Base-by-base conservation (phyloP, 2,113 vertebrate species). In the Oncorhynchus clarkii region DNA sequence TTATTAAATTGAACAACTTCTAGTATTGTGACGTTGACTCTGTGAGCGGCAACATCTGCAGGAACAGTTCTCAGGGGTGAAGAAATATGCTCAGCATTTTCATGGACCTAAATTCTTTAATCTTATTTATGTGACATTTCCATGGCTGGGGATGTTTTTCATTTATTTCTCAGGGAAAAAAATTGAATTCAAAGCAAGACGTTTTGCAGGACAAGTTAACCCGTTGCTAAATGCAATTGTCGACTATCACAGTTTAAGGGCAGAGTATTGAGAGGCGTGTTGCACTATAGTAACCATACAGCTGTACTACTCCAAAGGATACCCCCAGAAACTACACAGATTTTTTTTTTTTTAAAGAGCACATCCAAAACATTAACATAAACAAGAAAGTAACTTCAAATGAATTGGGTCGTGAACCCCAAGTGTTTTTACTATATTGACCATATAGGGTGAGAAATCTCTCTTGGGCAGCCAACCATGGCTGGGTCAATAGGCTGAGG, bases 381-480 rank as follows among this genome's bases (percentile, higher is more conserved):
- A 87, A 80, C 89, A 91, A 86, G 84, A 84, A 83, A 77, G 77
- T 85, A 90, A 69, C 75, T 67, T 87, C 81, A 82, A 89, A 82
- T 89, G 72, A 90, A 90, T 88, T 91, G 87, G 85, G 86, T 86
- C 88, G 59, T 65, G 51, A 91, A 86, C 88, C 92, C 77, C 34
- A 79, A 83, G 78, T 89, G 82, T 89, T 93, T 91, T 82, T 88
- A 88, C 85, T 73, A 86, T 82, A 84, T 65, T 91, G 84, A 81
- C 93, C 86, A 59, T 93, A 85, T 91, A 94, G 92, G 91, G 92
- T 91, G 85, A 83, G 79, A 82, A 86, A 76, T 87, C 88, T 39
- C 34, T 9, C 73, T 70, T 78, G 72, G 78, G 81, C 86, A 91
- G 91, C 83, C 71, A 81, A 83, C 77, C 81, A 68, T 48, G 83